Percentiles rank a stretch among this genome's conserved stretches.
Evolutionary conservation across 2,797 vertebrate species (phyloP).

Genomic region (Scomberomorus guttatus): DNA sequence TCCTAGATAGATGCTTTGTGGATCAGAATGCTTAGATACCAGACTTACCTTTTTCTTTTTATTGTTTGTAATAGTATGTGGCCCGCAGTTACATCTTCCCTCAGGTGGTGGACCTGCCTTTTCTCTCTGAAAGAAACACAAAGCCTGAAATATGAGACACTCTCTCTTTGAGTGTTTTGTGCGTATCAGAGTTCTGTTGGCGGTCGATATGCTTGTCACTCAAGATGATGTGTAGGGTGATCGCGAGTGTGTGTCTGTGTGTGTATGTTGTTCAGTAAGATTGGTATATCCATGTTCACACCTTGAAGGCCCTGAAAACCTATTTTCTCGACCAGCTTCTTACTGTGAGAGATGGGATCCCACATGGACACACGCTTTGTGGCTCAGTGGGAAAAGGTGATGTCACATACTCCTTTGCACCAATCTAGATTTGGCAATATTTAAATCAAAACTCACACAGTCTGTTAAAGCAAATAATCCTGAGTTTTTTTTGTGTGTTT

Average conservation of each 20-base stretch:
- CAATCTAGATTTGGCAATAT: too few species aligned
- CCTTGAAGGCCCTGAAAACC: slow-evolving; percentile 1
- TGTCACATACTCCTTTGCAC: not conserved
- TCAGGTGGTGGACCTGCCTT: slow-evolving; percentile 23
- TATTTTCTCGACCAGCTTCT: slow-evolving; percentile 6
- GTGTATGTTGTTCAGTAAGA: slow-evolving; percentile 19
- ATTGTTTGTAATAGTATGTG: slow-evolving; percentile 17
- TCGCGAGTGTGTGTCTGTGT: slow-evolving; percentile 12
- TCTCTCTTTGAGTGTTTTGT: slow-evolving; percentile 35
- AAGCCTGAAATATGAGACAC: slow-evolving; percentile 57
- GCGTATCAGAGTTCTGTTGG: slow-evolving; percentile 43
- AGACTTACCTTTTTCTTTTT: slow-evolving; percentile 15
- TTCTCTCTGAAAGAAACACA: slow-evolving; percentile 35
- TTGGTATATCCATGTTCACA: not conserved
- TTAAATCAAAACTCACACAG: too few species aligned
- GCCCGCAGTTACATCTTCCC: slow-evolving; percentile 9
- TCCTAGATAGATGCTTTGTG: slow-evolving; percentile 21
- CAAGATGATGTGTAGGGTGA: slow-evolving; percentile 42
- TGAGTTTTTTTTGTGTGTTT: too few species aligned
- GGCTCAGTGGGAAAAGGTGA: not conserved
- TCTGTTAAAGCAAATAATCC: too few species aligned
- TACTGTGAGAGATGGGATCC: not conserved
- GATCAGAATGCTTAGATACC: slow-evolving; percentile 29
- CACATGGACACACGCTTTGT: not conserved
- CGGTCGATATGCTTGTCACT: slow-evolving; percentile 55